These are phyloP conservation scores for Papilio helenus DNA, from an alignment of 1,140 invertebrate species.

Conservation along the genomic window DNA sequence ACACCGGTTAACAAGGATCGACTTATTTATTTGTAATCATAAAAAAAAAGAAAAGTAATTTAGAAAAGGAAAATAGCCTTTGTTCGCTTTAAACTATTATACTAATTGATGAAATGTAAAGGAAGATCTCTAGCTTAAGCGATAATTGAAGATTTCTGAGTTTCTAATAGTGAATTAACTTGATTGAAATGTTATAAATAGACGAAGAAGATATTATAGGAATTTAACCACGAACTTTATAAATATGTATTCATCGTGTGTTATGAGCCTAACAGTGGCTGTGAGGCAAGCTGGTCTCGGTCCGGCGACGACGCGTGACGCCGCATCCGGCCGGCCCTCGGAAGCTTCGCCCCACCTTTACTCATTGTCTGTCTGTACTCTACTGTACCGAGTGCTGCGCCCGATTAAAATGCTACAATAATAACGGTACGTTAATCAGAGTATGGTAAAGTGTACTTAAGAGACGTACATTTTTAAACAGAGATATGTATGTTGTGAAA, in stretches of 20 bases:
- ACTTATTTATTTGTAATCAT: no score
- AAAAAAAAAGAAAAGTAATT: no score
- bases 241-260: constrained; percentile 8
- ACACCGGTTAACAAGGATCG: no score
- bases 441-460: constrained; percentile 10
- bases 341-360: constrained; percentile 60
- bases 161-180: no score
- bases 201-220: no score
- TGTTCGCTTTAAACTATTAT: no score
- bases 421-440: constrained; percentile 13
- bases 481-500: neutral
- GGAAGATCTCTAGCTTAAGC: no score
- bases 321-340: constrained; percentile 67
- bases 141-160: no score
- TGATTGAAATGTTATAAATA: no score
- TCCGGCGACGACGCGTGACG: constrained; percentile 70
- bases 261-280: constrained; percentile 1
- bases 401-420: constrained; percentile 13
- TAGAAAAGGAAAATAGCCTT: no score
- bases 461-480: neutral
- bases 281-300: constrained; percentile 73
- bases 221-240: neutral
- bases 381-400: constrained; percentile 4
- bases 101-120: no score
- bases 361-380: constrained; percentile 17